Base-by-base conservation (phyloP, 2,113 vertebrate genomes). In the Redunca redunca region DNA sequence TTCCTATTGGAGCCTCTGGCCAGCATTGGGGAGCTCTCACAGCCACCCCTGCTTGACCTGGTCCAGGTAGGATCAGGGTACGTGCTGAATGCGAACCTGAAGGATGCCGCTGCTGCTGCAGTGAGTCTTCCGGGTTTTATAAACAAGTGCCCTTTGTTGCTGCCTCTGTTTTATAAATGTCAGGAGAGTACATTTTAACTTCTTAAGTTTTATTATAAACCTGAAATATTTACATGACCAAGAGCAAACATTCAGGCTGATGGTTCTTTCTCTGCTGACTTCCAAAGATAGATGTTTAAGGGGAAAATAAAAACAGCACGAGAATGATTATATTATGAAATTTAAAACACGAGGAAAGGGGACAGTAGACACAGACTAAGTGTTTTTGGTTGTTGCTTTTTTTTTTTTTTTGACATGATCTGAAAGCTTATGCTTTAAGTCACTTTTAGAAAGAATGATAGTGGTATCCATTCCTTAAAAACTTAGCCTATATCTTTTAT, bases 1-100 rank as follows among this genome's bases (percentile, higher is more conserved):
- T 14, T 48, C n/a, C 1, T 12, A 1, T 2, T 15, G 33, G 2
- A n/a, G 11, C 0, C 36, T 50, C 50, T n/a, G n/a, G 36, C 13
- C n/a, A 12, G 12, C 1, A 6, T 0, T 43, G 48, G 17, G 19
- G 53, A 87, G 50, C 11, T 53, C 25, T 40, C 53, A 74, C 26
- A 40, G 26, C 14, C 33, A n/a, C 6, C 14, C 64, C 43, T 57
- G 50, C 2, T 48, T 11, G 50, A 1, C 7, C 5, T 26, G 7
- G 36, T 78, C 40, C 81, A 48, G 8, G 40, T 96, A 11, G 80
- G 78, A 46, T 7, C 4, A 97, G 55, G 33, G 13, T 43, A 3
- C 1, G 0, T 23, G 26, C 50, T 12, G 46, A 50, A 52, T 1
- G 15, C 5, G 3, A 25, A 26, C 7, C 26, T 46, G 12, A n/a